Base-by-base conservation (phyloP, 2,888 invertebrate genomes). In the Drosophila testacea region DNA sequence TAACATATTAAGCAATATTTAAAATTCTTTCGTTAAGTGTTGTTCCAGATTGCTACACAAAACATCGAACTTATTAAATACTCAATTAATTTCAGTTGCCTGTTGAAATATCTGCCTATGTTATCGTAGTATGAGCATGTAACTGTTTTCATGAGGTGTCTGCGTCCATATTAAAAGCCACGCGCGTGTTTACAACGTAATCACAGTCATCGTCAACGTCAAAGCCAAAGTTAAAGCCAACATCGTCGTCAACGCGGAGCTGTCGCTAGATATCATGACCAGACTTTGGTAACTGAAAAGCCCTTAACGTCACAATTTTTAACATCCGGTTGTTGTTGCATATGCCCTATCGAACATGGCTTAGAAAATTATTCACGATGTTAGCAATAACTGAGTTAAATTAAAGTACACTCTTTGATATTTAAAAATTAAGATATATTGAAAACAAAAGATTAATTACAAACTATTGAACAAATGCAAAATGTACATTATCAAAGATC, bases 221-320 rank as follows among this genome's bases (percentile, higher is more conserved):
- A 73, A 62, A 32, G 32, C 34, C 54, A 54, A 42, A 68, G 64
- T 56, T 61, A 46, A 48, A 63, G 60, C 50, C 48, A 55, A 61
- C 47, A 47, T 59, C 44, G 63, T 51, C 61, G 46, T 47, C 67
- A 73, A 63, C 66, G 39, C 44, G 55, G 54, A 48, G 70, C 73
- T 83, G 83, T 79, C 83, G 75, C 68, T 77, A 69, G 67, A 65
- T 77, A 68, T 79, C 83, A 77, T 71, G 83, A 55, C 51, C 77
- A 69, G 69, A 73, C 65, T 69, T 69, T 81, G 75, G 55, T 74
- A 73, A 78, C 51, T 54, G 11, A 46, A 55, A 34, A 73, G 64
- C 64, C 55, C 64, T 69, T 48, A 59, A 59, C 65, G 69, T 78
- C 76, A 73, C 56, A 65, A 52, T 86, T 67, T 66, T 46, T 44